Percentiles rank a stretch among this genome's conserved stretches.
Evolutionary conservation across 2,113 vertebrate genomes (phyloP).

Genomic region (Ornithorhynchus anatinus): DNA sequence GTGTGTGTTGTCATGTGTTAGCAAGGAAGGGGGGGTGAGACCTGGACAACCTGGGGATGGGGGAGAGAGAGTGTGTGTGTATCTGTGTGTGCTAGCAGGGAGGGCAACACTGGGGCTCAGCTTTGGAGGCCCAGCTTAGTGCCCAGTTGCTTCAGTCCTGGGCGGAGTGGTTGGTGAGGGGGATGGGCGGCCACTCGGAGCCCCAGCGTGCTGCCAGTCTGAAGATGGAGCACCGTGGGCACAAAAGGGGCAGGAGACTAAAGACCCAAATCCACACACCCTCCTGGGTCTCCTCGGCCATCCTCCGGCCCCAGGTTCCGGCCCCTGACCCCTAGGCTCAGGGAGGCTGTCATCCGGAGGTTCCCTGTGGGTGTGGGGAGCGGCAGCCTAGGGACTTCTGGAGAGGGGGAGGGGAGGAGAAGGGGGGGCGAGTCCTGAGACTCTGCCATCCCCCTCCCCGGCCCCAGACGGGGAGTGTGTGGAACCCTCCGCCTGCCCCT

Average conservation of each 20-base stretch:
- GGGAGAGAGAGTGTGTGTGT: too few relatives aligned
- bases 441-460: background rate
- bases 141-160: background rate
- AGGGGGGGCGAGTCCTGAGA: accelerated
- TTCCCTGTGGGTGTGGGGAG: background rate
- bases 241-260: too few relatives aligned
- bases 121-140: background rate
- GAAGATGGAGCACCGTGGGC: too few relatives aligned
- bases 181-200: too few relatives aligned
- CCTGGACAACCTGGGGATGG: background rate
- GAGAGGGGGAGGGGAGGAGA: background rate
- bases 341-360: too few relatives aligned
- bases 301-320: too few relatives aligned
- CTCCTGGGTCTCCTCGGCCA: background rate
- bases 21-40: background rate
- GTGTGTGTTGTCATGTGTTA: too few relatives aligned
- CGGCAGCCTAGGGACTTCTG: background rate
- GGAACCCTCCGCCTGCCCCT: constrained; percentile 74
- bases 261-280: too few relatives aligned
- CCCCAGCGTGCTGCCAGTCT: accelerated
- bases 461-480: constrained; percentile 76
- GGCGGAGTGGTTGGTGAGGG: background rate
- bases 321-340: too few relatives aligned
- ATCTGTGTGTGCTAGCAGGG: background rate
- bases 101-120: background rate